Percentiles rank a stretch among this genome's conserved stretches.
These are phyloP conservation scores for Laticauda laticaudata DNA, from an alignment of 2,113 vertebrate species.

Conservation along the genomic window DNA sequence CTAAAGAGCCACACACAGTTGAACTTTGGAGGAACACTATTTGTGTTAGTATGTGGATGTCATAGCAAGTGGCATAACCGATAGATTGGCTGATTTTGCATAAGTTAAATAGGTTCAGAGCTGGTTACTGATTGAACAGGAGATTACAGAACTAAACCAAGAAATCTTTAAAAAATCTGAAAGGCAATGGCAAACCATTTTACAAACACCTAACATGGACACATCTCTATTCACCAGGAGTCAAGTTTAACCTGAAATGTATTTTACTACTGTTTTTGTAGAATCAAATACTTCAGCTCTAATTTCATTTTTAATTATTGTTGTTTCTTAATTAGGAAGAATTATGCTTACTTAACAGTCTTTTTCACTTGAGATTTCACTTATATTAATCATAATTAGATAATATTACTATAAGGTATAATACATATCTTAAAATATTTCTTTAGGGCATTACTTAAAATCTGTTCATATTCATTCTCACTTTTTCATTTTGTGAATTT, in stretches of 20 bases:
- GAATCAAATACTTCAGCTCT: constrained; percentile 28
- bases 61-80: neutral
- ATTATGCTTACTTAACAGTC: constrained; percentile 1
- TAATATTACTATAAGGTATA: neutral
- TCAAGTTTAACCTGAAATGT: neutral
- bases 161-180: neutral
- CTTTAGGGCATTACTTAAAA: constrained; percentile 39
- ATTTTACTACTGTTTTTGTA: neutral
- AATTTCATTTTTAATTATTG: constrained; percentile 2
- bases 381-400: constrained; percentile 3
- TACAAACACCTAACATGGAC: neutral
- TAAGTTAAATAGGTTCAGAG: neutral
- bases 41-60: neutral
- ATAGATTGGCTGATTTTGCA: neutral
- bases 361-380: constrained; percentile 29
- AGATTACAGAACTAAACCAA: neutral
- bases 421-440: neutral
- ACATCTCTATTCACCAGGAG: neutral
- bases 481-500: constrained; percentile 58
- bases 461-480: constrained; percentile 59
- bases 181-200: neutral
- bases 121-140: neutral
- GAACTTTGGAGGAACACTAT: neutral
- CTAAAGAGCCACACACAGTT: neutral
- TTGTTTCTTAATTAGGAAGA: constrained; percentile 16